Base-by-base conservation (phyloP, 2,797 vertebrate genomes). In the Psittacula derbiana region DNA sequence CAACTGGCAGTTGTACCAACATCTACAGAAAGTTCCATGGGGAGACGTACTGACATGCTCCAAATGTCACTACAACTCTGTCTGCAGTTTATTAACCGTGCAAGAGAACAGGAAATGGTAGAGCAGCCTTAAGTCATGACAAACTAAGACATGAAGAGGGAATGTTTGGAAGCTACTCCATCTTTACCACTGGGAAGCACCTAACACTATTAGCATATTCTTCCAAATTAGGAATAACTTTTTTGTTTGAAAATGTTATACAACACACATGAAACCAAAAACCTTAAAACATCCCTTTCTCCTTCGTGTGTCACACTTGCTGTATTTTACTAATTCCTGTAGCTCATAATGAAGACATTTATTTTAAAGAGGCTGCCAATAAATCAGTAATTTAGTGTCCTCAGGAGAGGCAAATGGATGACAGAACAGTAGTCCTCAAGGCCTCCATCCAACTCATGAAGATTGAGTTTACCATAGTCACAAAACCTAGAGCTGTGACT, bases 291-390 rank as follows among this genome's bases (percentile, higher is more conserved):
- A 60, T 11, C 60, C 18, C 21, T n/a, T 62, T 85, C 61, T 8
- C 33, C 30, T 72, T 74, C 21, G 49, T 62, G 31, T 92, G 58
- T 80, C 69, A 86, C 12, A 70, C 55, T 43, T 75, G 44, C 18
- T 46, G 60, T 60, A 33, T 73, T 65, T 73, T 80, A 30, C 61
- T 86, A 62, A 93, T 44, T 73, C 72, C 69, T 83, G 33, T 18
- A 75, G 65, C 66, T 84, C 73, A 76, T 88, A 81, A 93, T 70
- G 55, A 96, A 93, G 70, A 81, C 33, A 83, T 76, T 84, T 86
- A 41, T 92, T 94, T 91, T 70, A 76, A 93, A 90, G 72, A 86
- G 40, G 28, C 24, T 94, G 64, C 61, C 92, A 91, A 93, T 92
- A 95, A 91, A 94, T 83, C 84, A 88, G 72, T 86, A 74, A 58